Conservation (phyloP, 2,113 vertebrate species). For the Coptodon bakossiorum region DNA sequence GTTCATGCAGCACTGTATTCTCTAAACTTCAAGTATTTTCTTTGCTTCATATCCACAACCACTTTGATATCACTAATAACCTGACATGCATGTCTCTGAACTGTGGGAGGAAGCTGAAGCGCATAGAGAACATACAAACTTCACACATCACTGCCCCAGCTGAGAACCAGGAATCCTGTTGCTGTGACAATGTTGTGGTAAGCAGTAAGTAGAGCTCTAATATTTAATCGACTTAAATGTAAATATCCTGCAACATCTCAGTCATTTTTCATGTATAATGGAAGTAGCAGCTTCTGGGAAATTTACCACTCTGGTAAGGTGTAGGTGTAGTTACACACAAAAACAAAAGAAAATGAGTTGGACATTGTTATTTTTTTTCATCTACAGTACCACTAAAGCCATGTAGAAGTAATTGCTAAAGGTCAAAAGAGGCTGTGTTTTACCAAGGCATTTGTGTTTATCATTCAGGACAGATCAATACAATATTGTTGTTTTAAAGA, state of each 20-base stretch:
- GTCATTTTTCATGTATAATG: neutral
- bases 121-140: neutral
- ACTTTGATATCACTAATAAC: neutral
- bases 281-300: neutral
- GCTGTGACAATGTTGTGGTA: neutral
- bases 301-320: neutral
- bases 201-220: neutral
- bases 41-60: neutral
- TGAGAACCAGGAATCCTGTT: neutral
- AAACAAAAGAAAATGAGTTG: conserved; percentile 3
- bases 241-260: neutral
- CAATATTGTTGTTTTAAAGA: conserved; percentile 68
- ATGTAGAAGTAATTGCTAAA: conserved; percentile 68
- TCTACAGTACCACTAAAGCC: conserved; percentile 27
- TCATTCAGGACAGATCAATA: conserved; percentile 69
- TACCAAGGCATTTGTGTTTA: conserved; percentile 68
- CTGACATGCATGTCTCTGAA: neutral
- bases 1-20: neutral
- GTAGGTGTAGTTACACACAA: neutral
- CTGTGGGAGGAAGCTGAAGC: neutral
- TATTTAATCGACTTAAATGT: neutral
- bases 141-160: neutral
- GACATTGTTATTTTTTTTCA: neutral
- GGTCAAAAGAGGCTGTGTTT: conserved; percentile 70
- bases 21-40: neutral